These are phyloP conservation scores for Picathartes gymnocephalus DNA, from an alignment of 2,113 vertebrate species.

Conservation along the genomic window DNA sequence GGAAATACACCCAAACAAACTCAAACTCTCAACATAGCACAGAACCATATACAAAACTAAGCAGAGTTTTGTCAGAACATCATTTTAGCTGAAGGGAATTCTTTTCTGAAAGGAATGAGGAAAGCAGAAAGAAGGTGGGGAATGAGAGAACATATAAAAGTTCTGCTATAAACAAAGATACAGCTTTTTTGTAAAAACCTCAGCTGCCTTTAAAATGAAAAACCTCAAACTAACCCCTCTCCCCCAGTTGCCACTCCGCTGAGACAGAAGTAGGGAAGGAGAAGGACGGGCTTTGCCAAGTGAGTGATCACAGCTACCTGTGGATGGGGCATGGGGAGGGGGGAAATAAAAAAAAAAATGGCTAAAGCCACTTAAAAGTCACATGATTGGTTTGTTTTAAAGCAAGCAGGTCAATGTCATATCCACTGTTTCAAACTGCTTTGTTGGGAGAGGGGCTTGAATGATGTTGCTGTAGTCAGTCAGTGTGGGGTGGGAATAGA, in stretches of 20 bases:
- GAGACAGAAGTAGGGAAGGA: slow-evolving; percentile 26
- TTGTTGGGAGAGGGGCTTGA: slow-evolving; percentile 34
- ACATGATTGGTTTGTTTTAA: slow-evolving; percentile 52
- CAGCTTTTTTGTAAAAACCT: slow-evolving; percentile 68
- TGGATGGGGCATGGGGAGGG: background rate
- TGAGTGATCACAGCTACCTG: background rate
- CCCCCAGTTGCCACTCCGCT: slow-evolving; percentile 5
- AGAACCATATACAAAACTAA: slow-evolving; percentile 11
- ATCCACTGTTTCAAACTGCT: slow-evolving; percentile 63
- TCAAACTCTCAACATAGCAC: background rate
- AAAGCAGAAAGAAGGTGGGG: background rate
- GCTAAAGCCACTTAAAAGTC: slow-evolving; percentile 58
- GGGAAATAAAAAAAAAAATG: background rate
- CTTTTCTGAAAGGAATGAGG: slow-evolving; percentile 11
- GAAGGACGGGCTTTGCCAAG: slow-evolving; percentile 5
- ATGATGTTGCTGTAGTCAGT: slow-evolving; percentile 35
- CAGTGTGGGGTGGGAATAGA: background rate
- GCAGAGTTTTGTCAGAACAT: slow-evolving; percentile 18
- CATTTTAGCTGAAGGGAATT: background rate
- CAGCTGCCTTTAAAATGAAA: slow-evolving; percentile 73
- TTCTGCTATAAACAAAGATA: slow-evolving; percentile 64
- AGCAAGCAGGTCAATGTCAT: slow-evolving; percentile 72
- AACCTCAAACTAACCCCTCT: slow-evolving; percentile 54
- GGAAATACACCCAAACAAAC: background rate
- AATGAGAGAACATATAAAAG: slow-evolving; percentile 51